Evolutionary conservation across 2,797 vertebrate genomes (phyloP).

Genomic region (Phataginus tetradactyla): DNA sequence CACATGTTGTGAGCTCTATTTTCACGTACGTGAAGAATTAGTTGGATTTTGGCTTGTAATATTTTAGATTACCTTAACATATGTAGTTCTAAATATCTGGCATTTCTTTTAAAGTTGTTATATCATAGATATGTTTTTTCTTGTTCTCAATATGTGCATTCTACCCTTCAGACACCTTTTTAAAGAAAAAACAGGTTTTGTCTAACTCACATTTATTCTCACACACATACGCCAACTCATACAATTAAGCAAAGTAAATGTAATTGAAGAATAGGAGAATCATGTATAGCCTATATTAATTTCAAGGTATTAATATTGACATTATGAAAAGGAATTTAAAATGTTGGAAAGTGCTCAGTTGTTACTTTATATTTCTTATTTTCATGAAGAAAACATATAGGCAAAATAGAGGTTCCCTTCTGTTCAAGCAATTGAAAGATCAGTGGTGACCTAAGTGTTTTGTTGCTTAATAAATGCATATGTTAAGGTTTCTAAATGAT

Average conservation of each 20-base stretch:
- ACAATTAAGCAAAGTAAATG: slow-evolving; percentile 17
- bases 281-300: not conserved
- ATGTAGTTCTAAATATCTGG: slow-evolving; percentile 66
- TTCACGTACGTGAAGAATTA: slow-evolving; percentile 59
- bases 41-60: slow-evolving; percentile 63
- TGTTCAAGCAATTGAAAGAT: not conserved
- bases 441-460: not conserved
- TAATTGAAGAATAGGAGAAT: not conserved
- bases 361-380: not conserved
- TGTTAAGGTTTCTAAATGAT: not conserved
- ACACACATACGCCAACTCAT: not conserved
- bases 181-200: not conserved
- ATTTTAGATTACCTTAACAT: slow-evolving; percentile 72
- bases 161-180: slow-evolving; percentile 14
- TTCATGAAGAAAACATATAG: not conserved
- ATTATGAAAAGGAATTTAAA: not conserved
- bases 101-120: slow-evolving; percentile 59
- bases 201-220: not conserved
- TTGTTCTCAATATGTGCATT: not conserved
- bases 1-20: slow-evolving; percentile 45
- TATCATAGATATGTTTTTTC: not conserved
- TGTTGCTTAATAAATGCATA: not conserved
- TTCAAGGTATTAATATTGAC: not conserved
- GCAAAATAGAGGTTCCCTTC: not conserved
- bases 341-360: not conserved